Evolutionary conservation across 2,113 vertebrate species (phyloP).

Genomic region (Platichthys stellatus): DNA sequence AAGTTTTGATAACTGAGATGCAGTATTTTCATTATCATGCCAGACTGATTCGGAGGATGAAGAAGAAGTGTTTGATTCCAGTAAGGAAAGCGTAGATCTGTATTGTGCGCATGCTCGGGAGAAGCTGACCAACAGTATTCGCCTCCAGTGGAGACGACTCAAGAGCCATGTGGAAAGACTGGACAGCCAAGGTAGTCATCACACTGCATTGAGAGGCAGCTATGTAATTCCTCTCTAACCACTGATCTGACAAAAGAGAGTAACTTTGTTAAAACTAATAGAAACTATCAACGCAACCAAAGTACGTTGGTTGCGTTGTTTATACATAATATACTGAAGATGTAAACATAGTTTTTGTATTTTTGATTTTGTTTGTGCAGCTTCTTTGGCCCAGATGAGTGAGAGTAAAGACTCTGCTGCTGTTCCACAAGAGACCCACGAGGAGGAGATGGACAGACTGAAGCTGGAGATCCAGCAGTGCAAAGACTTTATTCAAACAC

Average conservation of each 20-base stretch:
- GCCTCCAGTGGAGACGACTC: conserved; percentile 94
- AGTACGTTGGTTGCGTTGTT: background rate
- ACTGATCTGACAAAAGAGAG: too few relatives aligned
- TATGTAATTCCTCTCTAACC: too few relatives aligned
- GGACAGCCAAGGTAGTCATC: conserved; percentile 88
- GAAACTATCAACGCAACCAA: background rate
- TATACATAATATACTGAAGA: background rate
- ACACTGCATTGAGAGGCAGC: too few relatives aligned
- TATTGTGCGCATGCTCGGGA: conserved; percentile 91
- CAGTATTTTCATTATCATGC: background rate
- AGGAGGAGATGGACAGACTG: conserved; percentile 89
- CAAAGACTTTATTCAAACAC: conserved; percentile 93
- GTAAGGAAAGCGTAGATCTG: conserved; percentile 88
- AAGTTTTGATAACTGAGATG: background rate
- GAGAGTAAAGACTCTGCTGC: conserved; percentile 74
- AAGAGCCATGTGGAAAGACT: conserved; percentile 93
- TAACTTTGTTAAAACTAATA: too few relatives aligned
- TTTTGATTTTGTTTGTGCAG: conserved; percentile 68
- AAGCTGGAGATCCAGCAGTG: conserved; percentile 92
- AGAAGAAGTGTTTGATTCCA: conserved; percentile 86
- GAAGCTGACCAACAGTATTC: conserved; percentile 95
- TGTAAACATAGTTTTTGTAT: background rate
- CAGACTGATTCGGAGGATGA: conserved; percentile 90
- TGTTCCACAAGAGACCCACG: conserved; percentile 86
- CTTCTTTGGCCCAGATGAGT: conserved; percentile 82